These are phyloP conservation scores for Teleopsis dalmanni DNA, from an alignment of 1,140 invertebrate species.

Conservation along the genomic window DNA sequence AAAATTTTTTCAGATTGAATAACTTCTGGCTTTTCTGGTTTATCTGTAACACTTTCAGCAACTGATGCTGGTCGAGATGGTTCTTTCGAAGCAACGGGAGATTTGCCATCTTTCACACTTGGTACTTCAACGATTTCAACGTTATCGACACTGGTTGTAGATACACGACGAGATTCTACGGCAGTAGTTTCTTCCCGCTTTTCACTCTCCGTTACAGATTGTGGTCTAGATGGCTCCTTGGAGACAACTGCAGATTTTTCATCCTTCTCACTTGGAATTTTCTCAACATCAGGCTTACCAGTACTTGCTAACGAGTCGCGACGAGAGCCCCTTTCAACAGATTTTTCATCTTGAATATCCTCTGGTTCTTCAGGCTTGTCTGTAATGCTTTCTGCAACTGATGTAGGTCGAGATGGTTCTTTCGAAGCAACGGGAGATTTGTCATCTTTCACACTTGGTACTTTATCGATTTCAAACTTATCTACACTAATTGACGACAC, in stretches of 20 bases:
- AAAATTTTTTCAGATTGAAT: too few relatives aligned
- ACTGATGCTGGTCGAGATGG: constrained; percentile 14
- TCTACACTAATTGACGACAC: neutral
- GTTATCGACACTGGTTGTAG: constrained; percentile 8
- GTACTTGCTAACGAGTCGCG: neutral
- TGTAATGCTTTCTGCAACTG: constrained; percentile 4
- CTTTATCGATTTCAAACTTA: neutral
- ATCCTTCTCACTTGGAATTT: too few relatives aligned
- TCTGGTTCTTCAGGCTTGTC: too few relatives aligned
- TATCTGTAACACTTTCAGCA: neutral
- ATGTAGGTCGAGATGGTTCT: constrained; percentile 3
- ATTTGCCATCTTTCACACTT: constrained; percentile 17
- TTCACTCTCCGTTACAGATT: constrained; percentile 7
- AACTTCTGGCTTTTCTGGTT: too few relatives aligned
- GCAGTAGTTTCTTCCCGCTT: constrained; percentile 12
- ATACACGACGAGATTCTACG: constrained; percentile 12
- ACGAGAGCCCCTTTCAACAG: neutral
- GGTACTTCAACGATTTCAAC: constrained; percentile 5
- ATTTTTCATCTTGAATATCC: constrained; percentile 8
- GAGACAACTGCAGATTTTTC: constrained; percentile 16
- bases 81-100: constrained; percentile 9
- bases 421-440: constrained; percentile 2
- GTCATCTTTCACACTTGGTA: constrained; percentile 1
- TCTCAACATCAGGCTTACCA: too few relatives aligned
- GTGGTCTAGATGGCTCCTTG: constrained; percentile 9